Evolutionary conservation across 2,113 vertebrate genomes (phyloP).

Genomic region (Psammodynastes pulverulentus): DNA sequence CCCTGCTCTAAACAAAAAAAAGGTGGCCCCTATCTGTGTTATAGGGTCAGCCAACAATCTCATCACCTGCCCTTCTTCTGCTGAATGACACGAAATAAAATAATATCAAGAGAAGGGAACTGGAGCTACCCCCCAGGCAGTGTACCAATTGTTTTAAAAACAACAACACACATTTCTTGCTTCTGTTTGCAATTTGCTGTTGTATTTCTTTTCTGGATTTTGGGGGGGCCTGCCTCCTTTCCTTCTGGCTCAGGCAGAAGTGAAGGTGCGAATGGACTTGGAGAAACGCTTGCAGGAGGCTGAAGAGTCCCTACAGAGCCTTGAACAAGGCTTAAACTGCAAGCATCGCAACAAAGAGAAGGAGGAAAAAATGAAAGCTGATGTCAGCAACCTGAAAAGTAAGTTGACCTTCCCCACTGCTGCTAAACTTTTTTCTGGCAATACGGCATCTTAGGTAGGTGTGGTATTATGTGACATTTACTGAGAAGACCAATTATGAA

Average conservation of each 20-base stretch:
- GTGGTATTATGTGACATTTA: background rate
- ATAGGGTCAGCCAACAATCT: background rate
- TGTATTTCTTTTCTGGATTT: background rate
- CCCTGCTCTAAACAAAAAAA: background rate
- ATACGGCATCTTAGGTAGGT: background rate
- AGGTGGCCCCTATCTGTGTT: background rate
- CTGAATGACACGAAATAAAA: background rate
- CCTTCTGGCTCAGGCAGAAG: constrained; percentile 76
- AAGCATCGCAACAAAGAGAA: constrained; percentile 82
- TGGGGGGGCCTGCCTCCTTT: background rate
- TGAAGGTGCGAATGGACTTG: constrained; percentile 87
- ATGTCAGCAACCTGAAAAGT: constrained; percentile 91
- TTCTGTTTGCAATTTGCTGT: background rate
- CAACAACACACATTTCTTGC: background rate
- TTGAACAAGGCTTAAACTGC: constrained; percentile 88
- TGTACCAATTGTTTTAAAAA: background rate
- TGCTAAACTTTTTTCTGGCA: background rate
- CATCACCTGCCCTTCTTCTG: background rate
- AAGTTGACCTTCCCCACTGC: constrained; percentile 53
- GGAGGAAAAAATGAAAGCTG: constrained; percentile 91
- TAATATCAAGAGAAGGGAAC: background rate
- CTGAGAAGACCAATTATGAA: background rate
- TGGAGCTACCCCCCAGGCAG: background rate
- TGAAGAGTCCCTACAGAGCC: constrained; percentile 84
- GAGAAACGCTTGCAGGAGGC: constrained; percentile 85